Evolutionary conservation across 2,888 invertebrate genomes (phyloP).

Genomic region (Dynastes tityus): DNA sequence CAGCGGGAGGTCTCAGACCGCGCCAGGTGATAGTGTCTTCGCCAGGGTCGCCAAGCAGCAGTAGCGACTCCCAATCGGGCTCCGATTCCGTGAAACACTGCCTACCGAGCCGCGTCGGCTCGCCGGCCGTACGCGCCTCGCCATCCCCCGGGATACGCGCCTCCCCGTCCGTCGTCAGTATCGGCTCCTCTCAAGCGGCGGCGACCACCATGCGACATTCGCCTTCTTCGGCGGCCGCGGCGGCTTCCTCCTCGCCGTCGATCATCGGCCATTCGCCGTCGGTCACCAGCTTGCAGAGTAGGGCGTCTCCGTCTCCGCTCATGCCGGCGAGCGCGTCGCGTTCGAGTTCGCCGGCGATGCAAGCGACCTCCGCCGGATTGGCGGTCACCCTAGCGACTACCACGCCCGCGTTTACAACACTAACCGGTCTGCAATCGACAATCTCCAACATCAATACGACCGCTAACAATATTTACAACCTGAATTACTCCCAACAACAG

Average conservation of each 20-base stretch:
- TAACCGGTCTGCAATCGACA: constrained; percentile 65
- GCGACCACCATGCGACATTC: constrained; percentile 61
- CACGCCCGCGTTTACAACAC: constrained; percentile 66
- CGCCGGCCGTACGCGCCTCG: constrained; percentile 70
- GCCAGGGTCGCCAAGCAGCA: constrained; percentile 91
- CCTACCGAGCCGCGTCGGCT: constrained; percentile 69
- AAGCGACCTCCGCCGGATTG: constrained; percentile 76
- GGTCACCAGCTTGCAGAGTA: constrained; percentile 64
- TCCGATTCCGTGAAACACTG: constrained; percentile 83
- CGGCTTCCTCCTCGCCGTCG: constrained; percentile 57
- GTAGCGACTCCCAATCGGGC: constrained; percentile 87
- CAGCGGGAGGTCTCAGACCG: constrained; percentile 69
- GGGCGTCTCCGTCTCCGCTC: constrained; percentile 70
- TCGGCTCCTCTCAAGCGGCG: constrained; percentile 58
- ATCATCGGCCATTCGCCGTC: constrained; percentile 67
- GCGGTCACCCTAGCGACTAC: constrained; percentile 75
- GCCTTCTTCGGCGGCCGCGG: constrained; percentile 66
- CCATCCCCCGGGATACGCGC: constrained; percentile 67
- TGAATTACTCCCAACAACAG: constrained; percentile 61
- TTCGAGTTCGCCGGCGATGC: constrained; percentile 69
- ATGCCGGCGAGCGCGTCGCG: constrained; percentile 60
- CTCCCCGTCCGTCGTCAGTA: constrained; percentile 62
- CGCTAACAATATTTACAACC: constrained; percentile 63
- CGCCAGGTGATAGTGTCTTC: constrained; percentile 79
- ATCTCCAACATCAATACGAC: constrained; percentile 66